Percentiles rank a stretch among this genome's conserved stretches.
Conservation (phyloP, 2,797 vertebrate genomes). For the Cossypha caffra region DNA sequence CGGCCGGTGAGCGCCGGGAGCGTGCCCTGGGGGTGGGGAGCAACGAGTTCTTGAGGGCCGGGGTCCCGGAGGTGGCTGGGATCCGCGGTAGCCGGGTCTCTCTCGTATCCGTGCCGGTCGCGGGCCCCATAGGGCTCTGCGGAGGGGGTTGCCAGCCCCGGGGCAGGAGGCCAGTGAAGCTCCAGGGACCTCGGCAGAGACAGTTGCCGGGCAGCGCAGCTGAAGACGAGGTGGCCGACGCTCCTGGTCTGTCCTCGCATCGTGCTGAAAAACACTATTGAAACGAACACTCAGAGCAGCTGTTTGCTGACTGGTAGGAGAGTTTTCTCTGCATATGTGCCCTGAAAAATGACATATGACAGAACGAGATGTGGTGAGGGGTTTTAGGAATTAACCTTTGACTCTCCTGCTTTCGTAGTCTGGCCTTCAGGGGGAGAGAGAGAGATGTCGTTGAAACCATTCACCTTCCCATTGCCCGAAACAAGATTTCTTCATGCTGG, state of each 20-base stretch:
- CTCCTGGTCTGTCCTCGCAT: fast-evolving
- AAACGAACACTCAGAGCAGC: fast-evolving
- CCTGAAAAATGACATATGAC: fast-evolving
- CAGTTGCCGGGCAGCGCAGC: fast-evolving
- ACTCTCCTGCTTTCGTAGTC: neutral
- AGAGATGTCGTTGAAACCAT: neutral
- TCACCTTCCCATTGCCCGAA: neutral
- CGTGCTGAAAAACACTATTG: fast-evolving
- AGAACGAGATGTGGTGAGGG: neutral
- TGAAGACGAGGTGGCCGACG: neutral
- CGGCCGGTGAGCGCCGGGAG: neutral
- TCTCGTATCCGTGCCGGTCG: no score
- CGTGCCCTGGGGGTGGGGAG: neutral
- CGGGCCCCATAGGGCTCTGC: fast-evolving
- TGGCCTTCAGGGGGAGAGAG: neutral
- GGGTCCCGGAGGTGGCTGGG: neutral
- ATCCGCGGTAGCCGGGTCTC: fast-evolving
- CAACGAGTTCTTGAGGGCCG: neutral
- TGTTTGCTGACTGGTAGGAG: neutral
- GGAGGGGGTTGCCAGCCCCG: no score
- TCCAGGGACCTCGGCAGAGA: fast-evolving
- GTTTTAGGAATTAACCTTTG: neutral
- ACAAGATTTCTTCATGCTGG: conserved; percentile 32
- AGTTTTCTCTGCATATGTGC: neutral
- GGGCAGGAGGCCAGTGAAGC: fast-evolving